Evolutionary conservation across 2,797 vertebrate genomes (phyloP), one percentile per base, ranked within the genome.

Genomic region (Hippoglossus hippoglossus): DNA sequence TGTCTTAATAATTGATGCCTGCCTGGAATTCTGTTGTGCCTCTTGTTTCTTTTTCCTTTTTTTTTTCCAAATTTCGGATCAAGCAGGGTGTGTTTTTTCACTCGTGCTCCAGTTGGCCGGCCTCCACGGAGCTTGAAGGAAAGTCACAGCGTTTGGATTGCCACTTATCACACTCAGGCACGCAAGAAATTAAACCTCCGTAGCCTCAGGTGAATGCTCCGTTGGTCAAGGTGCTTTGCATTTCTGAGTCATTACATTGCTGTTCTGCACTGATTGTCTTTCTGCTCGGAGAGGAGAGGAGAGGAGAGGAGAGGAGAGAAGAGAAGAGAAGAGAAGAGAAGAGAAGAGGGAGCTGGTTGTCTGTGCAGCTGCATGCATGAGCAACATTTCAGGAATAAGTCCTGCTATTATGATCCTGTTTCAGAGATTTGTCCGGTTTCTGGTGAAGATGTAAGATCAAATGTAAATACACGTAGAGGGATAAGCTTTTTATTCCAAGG

Each of bases 101-200:
- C 52, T 76, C 57, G 54, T 74, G 58, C 73, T 79, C 47, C 75
- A 78, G 46, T 75, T 77, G 67, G 64, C 67, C 39, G 52, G 72
- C 61, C 60, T 78, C 64, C 54, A 58, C 66, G 25, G 71, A 84
- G 77, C 89, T 78, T 66, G 78, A 80, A 80, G 85, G 67, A 81
- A 84, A 89, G 79, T 85, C 77, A 70, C 73, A 83, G 73, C 80
- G 80, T 80, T 79, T 71, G 63, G 66, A 83, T 81, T 77, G 44
- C 75, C 77, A 80, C 77, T 88, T 85, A 87, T 90, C 83, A 81
- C 79, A 85, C 56, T 19, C 72, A 76, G 77, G 78, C 85, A 85
- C 63, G 72, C 76, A 84, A 77, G 69, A 88, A 85, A 87, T 91
- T 75, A 87, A 89, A 83, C 66, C 69, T 52, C 67, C 58, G 59